Evolutionary conservation across 1,140 invertebrate species (phyloP).

Genomic region (Solen grandis): DNA sequence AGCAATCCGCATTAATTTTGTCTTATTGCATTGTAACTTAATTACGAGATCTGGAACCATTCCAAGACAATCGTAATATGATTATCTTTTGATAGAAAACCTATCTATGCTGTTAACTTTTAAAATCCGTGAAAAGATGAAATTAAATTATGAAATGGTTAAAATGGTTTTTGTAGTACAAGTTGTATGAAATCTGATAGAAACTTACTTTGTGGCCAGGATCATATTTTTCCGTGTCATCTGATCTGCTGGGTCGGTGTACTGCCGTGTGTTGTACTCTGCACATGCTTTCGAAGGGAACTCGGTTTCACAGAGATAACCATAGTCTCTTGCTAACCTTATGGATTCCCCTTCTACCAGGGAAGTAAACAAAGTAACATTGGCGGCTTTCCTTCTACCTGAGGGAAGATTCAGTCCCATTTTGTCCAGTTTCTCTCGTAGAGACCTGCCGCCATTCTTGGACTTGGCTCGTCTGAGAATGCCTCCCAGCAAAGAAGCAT

Average conservation of each 20-base stretch:
- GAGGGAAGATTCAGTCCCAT: conserved; percentile 98
- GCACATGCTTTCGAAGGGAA: conserved; percentile 97
- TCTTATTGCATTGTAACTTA: no score
- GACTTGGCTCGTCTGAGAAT: conserved; percentile 98
- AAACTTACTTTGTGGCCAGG: conserved; percentile 85
- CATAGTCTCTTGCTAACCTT: conserved; percentile 98
- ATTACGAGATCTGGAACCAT: no score
- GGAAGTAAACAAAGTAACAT: conserved; percentile 97
- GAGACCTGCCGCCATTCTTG: conserved; percentile 97
- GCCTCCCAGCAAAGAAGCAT: conserved; percentile 98
- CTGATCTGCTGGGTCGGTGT: conserved; percentile 91
- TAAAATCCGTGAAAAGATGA: neutral
- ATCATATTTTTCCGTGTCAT: conserved; percentile 94
- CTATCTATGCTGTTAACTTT: neutral
- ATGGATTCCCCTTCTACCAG: conserved; percentile 99
- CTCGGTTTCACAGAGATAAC: conserved; percentile 98
- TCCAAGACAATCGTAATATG: no score
- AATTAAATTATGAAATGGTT: no score
- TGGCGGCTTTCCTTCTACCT: conserved; percentile 98
- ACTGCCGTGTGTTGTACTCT: conserved; percentile 94
- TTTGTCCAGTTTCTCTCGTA: conserved; percentile 98
- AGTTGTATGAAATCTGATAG: neutral
- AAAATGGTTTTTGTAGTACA: no score
- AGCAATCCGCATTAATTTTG: no score
- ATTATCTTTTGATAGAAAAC: no score